Percentiles rank a stretch among this genome's conserved stretches.
Evolutionary conservation across 2,797 vertebrate genomes (phyloP).

Genomic region (Cryptoblepharus egeriae): DNA sequence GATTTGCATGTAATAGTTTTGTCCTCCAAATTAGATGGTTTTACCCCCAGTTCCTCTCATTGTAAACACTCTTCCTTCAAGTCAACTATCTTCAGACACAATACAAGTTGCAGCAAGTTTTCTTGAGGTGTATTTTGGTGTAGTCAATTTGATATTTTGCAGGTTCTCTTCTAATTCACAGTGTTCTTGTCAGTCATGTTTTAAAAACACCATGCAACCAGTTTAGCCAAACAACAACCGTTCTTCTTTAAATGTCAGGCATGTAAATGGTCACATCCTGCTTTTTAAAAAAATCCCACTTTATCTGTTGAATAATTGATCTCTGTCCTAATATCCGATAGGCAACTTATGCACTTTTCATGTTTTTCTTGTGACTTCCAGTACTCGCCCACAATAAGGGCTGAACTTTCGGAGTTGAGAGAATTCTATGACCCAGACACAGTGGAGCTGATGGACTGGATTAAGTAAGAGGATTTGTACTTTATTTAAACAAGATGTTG

Average conservation of each 20-base stretch:
- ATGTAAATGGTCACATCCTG: background rate
- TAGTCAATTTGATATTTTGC: background rate
- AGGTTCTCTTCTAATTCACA: background rate
- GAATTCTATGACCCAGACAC: slow-evolving; percentile 99
- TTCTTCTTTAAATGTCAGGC: background rate
- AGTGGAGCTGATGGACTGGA: slow-evolving; percentile 98
- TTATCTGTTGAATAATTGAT: background rate
- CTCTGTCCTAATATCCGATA: background rate
- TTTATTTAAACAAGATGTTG: slow-evolving; percentile 67
- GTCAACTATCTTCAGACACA: background rate
- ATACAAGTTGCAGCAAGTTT: background rate
- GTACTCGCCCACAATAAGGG: slow-evolving; percentile 94
- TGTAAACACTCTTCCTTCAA: background rate
- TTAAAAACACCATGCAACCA: background rate
- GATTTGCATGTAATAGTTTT: background rate
- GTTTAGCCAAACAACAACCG: background rate
- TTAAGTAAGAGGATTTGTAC: slow-evolving; percentile 88
- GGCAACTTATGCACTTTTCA: slow-evolving; percentile 44
- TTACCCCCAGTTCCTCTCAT: background rate
- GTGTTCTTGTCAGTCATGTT: background rate
- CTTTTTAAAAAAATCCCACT: background rate
- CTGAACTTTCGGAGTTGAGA: slow-evolving; percentile 92
- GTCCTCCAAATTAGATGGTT: background rate
- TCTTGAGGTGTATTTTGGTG: background rate
- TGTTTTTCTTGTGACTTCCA: slow-evolving; percentile 73